These are phyloP conservation scores for Micrastur ruficollis DNA, from an alignment of 2,797 vertebrate genomes.

Conservation along the genomic window DNA sequence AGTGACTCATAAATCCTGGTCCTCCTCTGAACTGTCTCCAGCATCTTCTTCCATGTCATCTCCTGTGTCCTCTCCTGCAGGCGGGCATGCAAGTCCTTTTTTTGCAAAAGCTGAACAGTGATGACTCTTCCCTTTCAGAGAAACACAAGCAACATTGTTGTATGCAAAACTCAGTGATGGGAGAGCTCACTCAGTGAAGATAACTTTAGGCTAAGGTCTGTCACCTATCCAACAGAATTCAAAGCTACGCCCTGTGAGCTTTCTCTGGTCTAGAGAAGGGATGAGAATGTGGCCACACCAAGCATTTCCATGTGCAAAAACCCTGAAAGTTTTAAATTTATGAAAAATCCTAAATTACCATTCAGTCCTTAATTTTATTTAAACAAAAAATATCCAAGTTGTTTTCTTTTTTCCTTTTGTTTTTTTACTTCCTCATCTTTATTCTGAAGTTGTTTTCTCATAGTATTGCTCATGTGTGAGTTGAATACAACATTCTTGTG, in stretches of 20 bases:
- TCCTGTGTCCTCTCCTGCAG: neutral
- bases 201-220: neutral
- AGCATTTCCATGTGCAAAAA: neutral
- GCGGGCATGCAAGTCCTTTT: neutral
- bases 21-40: neutral
- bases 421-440: neutral
- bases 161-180: neutral
- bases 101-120: neutral
- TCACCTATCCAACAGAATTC: neutral
- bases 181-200: neutral
- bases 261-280: neutral
- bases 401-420: neutral
- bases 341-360: neutral
- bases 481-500: neutral
- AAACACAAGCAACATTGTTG: neutral
- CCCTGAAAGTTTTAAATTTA: neutral
- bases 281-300: neutral
- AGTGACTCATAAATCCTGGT: slow-evolving; percentile 5
- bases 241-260: neutral
- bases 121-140: neutral
- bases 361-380: neutral
- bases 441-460: neutral
- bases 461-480: accelerated
- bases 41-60: neutral
- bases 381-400: neutral